Evolutionary conservation across 1,140 invertebrate species (phyloP), one percentile per base, ranked within the genome.

Genomic region (Euura saliciscinereae): DNA sequence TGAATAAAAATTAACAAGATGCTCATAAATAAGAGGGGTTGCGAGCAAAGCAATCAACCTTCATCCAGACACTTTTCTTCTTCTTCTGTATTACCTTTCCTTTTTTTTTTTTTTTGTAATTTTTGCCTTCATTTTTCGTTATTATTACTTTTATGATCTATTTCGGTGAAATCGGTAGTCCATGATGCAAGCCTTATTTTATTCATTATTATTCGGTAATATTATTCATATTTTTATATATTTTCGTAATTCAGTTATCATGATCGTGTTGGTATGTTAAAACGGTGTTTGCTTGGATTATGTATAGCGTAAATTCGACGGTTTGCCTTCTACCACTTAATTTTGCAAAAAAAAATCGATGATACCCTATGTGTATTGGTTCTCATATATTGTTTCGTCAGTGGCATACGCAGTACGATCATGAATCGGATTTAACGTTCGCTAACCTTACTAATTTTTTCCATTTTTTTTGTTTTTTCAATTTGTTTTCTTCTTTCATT

Each of bases 1-100:
- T 82, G 81, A 84, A 84, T 84, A 79, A 84, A 81, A 83, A 80
- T 84, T 83, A 87, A 86, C 84, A 86, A 84, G 83, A 84, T 86
- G 81, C 79, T 86, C 79, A 84, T 85, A 83, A 84, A 85, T 83
- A 83, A 81, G 79, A 85, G 78, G 77, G 79, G 82, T 82, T 80
- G 79, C 82, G 80, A 86, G 80, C 80, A 79, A 84, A 86, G 80
- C 80, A 79, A 84, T 85, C 78, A 80, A 83, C 79, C 77, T 74
- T 79, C 76, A 76, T 82, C 73, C 76, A 77, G 75, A 82, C 78
- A 78, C 72, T 76, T 74, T 74, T 71, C 74, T 44, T 67, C 28
- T 75, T 68, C 65, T 71, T 75, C 66, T 64, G 66, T 65, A 65
- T 10, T 64, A 45, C 71, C 43, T 75, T 46, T 43, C 68, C 67